A percentile compares a stretch with the other conserved stretches of the same genome.
Conservation (phyloP, 2,888 invertebrate species). For the Habrosyne pyritoides region DNA sequence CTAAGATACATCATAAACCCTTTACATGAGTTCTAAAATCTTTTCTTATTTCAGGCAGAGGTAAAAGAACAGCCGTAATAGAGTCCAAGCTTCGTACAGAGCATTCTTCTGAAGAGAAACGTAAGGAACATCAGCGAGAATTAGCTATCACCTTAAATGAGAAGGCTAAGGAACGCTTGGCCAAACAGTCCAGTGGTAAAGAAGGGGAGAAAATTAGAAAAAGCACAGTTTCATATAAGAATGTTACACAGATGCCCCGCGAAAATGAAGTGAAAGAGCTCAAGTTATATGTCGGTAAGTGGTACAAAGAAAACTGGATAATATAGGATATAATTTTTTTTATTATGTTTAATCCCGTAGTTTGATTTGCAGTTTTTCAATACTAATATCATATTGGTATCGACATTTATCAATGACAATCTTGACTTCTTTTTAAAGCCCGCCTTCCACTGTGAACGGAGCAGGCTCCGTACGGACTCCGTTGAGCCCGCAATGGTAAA, state of each 20-base stretch:
- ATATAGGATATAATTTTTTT: neutral
- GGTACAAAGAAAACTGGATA: neutral
- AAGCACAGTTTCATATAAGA: conserved; percentile 97
- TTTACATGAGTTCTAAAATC: neutral
- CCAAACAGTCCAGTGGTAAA: conserved; percentile 93
- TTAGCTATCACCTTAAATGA: conserved; percentile 95
- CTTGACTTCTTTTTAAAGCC: too few relatives aligned
- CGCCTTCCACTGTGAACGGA: too few relatives aligned
- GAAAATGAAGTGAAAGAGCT: conserved; percentile 96
- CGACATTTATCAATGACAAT: too few relatives aligned
- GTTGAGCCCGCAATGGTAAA: too few relatives aligned
- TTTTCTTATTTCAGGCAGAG: conserved; percentile 77
- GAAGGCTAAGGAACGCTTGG: conserved; percentile 95
- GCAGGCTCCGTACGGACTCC: too few relatives aligned
- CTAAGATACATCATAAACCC: neutral
- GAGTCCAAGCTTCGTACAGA: conserved; percentile 97
- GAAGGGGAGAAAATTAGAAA: conserved; percentile 95
- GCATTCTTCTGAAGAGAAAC: conserved; percentile 97
- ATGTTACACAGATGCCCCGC: conserved; percentile 94
- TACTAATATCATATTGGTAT: too few relatives aligned
- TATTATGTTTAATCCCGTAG: too few relatives aligned
- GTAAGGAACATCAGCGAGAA: conserved; percentile 98
- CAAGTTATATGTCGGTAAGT: conserved; percentile 96
- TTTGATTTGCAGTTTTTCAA: too few relatives aligned
- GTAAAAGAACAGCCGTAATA: conserved; percentile 94